Evolutionary conservation across 2,797 vertebrate genomes (phyloP).

Genomic region (Myripristis murdjan): DNA sequence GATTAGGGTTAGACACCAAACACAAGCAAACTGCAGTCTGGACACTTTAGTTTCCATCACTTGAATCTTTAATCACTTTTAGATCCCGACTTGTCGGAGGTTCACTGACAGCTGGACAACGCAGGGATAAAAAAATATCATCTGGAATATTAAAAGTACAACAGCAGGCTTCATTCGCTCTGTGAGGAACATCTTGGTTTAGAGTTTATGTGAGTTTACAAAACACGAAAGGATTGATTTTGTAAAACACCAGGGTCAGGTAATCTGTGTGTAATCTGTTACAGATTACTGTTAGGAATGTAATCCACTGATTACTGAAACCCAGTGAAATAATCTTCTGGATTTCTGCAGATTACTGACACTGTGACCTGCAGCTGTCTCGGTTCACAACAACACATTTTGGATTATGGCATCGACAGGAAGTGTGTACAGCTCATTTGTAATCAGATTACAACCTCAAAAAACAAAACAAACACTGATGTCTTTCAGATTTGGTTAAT

Average conservation of each 20-base stretch:
- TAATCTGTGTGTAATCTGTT: background rate
- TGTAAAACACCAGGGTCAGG: background rate
- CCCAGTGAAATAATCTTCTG: too few species aligned
- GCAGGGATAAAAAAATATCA: conserved; percentile 70
- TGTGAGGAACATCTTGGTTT: background rate
- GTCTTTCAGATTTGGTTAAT: background rate
- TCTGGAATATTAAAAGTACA: conserved; percentile 65
- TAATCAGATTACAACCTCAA: too few species aligned
- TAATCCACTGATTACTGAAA: too few species aligned
- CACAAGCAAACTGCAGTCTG: too few species aligned
- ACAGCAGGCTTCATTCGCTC: conserved; percentile 16
- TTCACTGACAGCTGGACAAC: conserved; percentile 34
- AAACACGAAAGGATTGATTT: background rate
- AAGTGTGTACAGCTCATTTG: too few species aligned
- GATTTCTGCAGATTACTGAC: too few species aligned
- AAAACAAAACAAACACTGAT: background rate
- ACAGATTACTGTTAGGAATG: too few species aligned
- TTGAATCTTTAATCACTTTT: conserved; percentile 37
- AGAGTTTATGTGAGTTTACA: background rate
- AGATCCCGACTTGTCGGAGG: conserved; percentile 12
- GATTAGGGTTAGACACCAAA: too few species aligned
- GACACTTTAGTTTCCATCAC: conserved; percentile 23
- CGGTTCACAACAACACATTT: too few species aligned
- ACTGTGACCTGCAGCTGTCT: too few species aligned
- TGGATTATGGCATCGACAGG: too few species aligned